Base-by-base conservation (phyloP, 2,888 invertebrate genomes). In the Caenorhabditis sp. region DNA sequence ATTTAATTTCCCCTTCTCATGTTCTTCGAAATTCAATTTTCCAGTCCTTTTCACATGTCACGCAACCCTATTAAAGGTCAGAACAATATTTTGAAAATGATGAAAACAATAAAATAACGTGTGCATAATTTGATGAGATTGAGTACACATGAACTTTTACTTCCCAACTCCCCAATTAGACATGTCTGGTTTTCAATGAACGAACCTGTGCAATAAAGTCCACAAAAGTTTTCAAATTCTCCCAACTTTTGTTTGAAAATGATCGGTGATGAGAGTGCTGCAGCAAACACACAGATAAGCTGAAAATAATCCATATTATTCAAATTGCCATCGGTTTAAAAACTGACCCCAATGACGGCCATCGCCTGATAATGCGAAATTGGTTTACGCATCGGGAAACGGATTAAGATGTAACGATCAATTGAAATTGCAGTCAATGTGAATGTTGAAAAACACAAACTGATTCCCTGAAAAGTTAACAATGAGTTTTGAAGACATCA, bases 361-460 rank as follows among this genome's bases (percentile, higher is more conserved):
- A 81, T 62, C 8, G 86, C 84, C 59, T 86, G 86, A 50, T 75
- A 73, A 68, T 84, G 82, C 8, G 77, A 74, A 36, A 86, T 75
- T 19, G 83, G 84, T 66, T 85, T 86, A 66, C 84, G 82, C 83
- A 85, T 84, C 27, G 86, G 86, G 66, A 83, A 85, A 54, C 85
- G 76, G 53, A 86, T 86, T 57, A 85, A 77, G 64, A 85, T 80
- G 54, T 79, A 83, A 72, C 81, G 70, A 69, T 85, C 85, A 23
- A 85, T 78, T 3, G 85, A 84, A 51, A 85, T 84, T n/a, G 85
- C 85, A 8, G 85, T 84, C 36, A 85, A 66, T 1, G 83, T 84
- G 76, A 85, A 85, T 19, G 84, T 84, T 37, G 84, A 84, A 69
- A 81, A 84, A 67, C 83, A 82, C 49, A 85, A 72, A 49, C 78